These are phyloP conservation scores for Cherax quadricarinatus DNA, from an alignment of 1,140 invertebrate species.

Conservation along the genomic window DNA sequence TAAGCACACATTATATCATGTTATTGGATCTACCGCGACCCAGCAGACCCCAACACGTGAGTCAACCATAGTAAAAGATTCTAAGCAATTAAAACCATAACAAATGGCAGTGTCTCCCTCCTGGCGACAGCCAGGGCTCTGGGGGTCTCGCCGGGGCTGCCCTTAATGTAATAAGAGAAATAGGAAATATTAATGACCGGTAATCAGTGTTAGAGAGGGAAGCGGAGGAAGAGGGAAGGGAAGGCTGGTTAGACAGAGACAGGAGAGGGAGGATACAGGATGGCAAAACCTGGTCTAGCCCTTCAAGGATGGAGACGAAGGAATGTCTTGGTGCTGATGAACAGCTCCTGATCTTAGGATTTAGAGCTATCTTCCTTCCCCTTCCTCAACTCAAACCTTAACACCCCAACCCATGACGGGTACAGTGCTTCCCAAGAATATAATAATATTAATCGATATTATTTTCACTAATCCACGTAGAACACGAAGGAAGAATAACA, in stretches of 20 bases:
- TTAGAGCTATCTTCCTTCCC: no score
- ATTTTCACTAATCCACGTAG: no score
- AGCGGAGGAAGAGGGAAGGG: conserved; percentile 7
- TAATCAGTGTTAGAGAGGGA: conserved; percentile 41
- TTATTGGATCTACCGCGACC: neutral
- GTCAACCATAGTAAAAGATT: neutral
- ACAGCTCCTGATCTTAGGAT: no score
- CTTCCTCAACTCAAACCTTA: no score
- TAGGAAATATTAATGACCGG: conserved; percentile 55
- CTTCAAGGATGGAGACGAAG: no score
- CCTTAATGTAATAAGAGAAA: conserved; percentile 56
- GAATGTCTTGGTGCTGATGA: no score
- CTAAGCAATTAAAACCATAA: conserved; percentile 27
- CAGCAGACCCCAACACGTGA: neutral
- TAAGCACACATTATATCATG: neutral
- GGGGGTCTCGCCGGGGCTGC: neutral
- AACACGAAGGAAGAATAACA: no score
- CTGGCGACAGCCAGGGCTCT: neutral
- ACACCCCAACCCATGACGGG: no score
- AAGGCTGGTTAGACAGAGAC: neutral
- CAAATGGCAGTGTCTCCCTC: conserved; percentile 13
- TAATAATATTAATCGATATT: no score
- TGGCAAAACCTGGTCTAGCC: no score
- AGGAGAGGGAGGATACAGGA: conserved; percentile 9
- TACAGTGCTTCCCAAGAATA: no score